Evolutionary conservation across 2,113 vertebrate species (phyloP), one percentile per base, ranked within the genome.

Genomic region (Mormyrus lacerda): DNA sequence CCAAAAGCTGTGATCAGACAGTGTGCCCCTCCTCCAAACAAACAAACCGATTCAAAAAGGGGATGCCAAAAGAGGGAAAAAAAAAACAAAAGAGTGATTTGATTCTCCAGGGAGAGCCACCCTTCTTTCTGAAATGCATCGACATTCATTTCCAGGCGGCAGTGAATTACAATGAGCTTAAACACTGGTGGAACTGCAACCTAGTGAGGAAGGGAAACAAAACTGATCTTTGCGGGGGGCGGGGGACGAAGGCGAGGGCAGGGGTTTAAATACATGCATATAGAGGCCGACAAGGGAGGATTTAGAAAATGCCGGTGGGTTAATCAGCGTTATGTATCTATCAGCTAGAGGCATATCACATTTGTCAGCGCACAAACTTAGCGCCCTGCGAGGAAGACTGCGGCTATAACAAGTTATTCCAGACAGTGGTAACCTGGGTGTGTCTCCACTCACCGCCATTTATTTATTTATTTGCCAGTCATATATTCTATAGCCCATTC

Each of bases 391-490:
- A 24, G 21, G 69, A 83, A 84, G 89, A 90, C 90, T 92, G 92
- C 93, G 93, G 92, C 82, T 93, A 89, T 92, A 84, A 90, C 92
- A 94, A 95, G 93, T 95, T 95, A 86, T 91, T 92, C 92, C 89
- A 93, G 91, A 91, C 93, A 88, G 92, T 91, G 91, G 92, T 92
- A 93, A 91, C 92, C 93, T 91, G 95, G 95, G 95, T 95, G 96
- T 96, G 96, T 95, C 95, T 94, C 93, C 85, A 79, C 58, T 82
- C 88, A 86, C 58, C 85, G n/a, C 50, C 47, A 87, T 91, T 90
- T 88, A 90, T 91, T 89, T 91, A 87, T 91, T 91, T 89, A 87
- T 58, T 50, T 88, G 35, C 87, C 90, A 42, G 27, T 58, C 85
- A 50, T 51, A 53, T 61, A 61, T 61, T 45, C 35, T 17, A 17